These are phyloP conservation scores for Pantelozetes paolii DNA, from an alignment of 2,888 invertebrate species.

Conservation along the genomic window DNA sequence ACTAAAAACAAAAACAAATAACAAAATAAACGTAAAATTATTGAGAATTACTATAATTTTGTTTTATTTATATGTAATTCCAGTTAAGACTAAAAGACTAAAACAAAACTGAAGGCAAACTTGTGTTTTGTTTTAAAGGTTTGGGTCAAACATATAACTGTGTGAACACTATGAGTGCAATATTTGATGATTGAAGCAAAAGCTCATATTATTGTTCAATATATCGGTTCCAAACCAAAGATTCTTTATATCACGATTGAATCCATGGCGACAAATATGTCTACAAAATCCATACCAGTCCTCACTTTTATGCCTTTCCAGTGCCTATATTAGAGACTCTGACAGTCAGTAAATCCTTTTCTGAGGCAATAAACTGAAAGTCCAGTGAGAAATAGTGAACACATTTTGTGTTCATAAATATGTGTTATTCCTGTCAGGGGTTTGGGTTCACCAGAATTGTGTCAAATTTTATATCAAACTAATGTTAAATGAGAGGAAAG, in stretches of 20 bases:
- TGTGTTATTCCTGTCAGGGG: not conserved
- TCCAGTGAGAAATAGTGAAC: not conserved
- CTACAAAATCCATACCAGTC: not conserved
- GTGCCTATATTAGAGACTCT: not conserved
- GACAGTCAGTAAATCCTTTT: slow-evolving; percentile 3
- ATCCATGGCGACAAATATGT: slow-evolving; percentile 17
- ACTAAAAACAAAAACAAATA: not conserved
- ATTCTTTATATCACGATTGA: not conserved
- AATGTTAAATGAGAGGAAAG: too few species aligned
- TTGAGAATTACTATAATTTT: slow-evolving; percentile 8
- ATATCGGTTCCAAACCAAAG: too few species aligned
- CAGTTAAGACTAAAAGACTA: not conserved
- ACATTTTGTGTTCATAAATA: not conserved
- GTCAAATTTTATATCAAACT: not conserved
- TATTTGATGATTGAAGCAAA: not conserved
- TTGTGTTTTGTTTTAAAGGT: slow-evolving; percentile 2
- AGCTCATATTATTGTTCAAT: not conserved
- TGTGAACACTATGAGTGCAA: not conserved
- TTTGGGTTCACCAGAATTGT: not conserved
- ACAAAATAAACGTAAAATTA: not conserved
- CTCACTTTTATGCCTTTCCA: not conserved
- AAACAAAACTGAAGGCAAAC: not conserved
- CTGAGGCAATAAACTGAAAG: not conserved
- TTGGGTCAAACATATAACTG: slow-evolving; percentile 5
- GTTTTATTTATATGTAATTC: not conserved